Evolutionary conservation across 2,888 invertebrate genomes (phyloP).

Genomic region (Dastarcus helophoroides): DNA sequence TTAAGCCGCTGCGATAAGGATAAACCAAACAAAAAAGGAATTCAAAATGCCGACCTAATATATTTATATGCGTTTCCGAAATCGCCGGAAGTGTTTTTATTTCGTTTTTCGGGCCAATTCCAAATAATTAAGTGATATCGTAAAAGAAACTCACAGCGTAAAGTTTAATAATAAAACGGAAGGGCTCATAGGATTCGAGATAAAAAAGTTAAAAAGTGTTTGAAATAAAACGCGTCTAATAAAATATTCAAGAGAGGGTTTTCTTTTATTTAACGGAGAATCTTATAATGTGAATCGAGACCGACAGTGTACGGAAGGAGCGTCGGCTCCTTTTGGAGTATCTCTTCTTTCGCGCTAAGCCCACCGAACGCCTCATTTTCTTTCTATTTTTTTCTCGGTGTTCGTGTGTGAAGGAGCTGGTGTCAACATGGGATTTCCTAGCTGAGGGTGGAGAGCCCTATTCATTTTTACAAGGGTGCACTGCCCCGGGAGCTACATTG

Average conservation of each 20-base stretch:
- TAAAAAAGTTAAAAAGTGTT: conserved; percentile 27
- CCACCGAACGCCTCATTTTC: conserved; percentile 27
- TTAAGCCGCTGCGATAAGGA: too few relatives aligned
- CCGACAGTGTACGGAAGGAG: conserved; percentile 21
- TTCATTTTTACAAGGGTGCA: conserved; percentile 26
- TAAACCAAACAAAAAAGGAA: too few relatives aligned
- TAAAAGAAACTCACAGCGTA: neutral
- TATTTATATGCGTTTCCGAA: too few relatives aligned
- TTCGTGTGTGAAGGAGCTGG: conserved; percentile 30
- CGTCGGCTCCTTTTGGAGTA: conserved; percentile 23
- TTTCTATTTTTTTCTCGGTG: conserved; percentile 27
- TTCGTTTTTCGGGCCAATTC: too few relatives aligned
- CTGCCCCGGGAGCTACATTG: conserved; percentile 19
- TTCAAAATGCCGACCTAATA: too few relatives aligned
- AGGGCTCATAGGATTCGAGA: conserved; percentile 20
- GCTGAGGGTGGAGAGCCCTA: conserved; percentile 16
- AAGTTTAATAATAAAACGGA: conserved; percentile 6
- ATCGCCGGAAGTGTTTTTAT: too few relatives aligned
- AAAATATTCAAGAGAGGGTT: conserved; percentile 29
- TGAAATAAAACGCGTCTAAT: conserved; percentile 28
- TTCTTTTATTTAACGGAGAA: conserved; percentile 27
- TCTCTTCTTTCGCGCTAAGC: conserved; percentile 24
- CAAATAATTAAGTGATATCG: conserved; percentile 2
- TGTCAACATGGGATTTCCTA: conserved; percentile 32
- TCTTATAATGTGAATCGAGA: conserved; percentile 28